Evolutionary conservation across 2,888 invertebrate species (phyloP), one percentile per base, ranked within the genome.

Genomic region (Lasioglossum vierecki): DNA sequence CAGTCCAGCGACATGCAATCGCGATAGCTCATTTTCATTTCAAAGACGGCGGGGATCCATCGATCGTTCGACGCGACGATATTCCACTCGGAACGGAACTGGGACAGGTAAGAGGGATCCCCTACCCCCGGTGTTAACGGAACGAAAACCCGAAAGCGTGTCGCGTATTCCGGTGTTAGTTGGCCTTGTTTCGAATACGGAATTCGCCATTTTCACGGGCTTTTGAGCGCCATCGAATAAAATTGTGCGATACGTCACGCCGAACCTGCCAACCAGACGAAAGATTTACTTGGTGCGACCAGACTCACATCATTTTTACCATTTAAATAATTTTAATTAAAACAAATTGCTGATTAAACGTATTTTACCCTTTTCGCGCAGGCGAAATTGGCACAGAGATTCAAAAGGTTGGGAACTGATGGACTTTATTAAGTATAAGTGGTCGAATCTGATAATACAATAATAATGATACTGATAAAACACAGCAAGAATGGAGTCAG

Each of bases 1-100:
- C 15, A 68, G 39, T 68, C 39, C 15, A 68, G 68, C 63, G 63
- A 63, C 63, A 63, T 63, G 63, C 63, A 63, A 63, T 15, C 72
- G 72, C 63, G 22, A 76, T n/a, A 11, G 66, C 66, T 35, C 46
- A 76, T 46, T 76, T 46, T 76, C 76, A 76, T 76, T 76, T 66
- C 13, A 46, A 76, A 76, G 63, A 35, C 63, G 46, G 46, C 11
- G 63, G 30, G 60, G 75, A 35, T 35, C 63, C 76, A 44, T 22
- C 46, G 63, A 76, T 6, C 30, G 46, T 46, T 46, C 41, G n/a
- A n/a, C 30, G 46, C 35, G n/a, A 66, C 30, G 66, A 63, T 11
- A n/a, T n/a, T 39, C 44, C 30, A 26, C 41, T 63, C 57, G 44
- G 76, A 30, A 60, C 60, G 60, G 57, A 75, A 75, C n/a, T 60